Evolutionary conservation across 2,113 vertebrate species (phyloP).

Genomic region (Tympanuchus pallidicinctus): DNA sequence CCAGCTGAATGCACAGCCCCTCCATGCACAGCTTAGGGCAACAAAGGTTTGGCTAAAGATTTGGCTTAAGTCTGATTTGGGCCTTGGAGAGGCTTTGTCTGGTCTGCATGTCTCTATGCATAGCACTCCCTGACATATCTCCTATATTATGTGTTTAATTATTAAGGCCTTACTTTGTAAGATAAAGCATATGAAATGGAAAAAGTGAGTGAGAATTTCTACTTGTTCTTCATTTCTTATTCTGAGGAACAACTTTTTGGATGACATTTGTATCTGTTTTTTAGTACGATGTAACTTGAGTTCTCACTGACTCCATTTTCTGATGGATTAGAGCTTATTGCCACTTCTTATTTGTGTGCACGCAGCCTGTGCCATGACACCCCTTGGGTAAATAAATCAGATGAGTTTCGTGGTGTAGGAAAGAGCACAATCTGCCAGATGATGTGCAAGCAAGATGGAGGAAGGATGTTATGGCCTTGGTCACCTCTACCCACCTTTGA

Average conservation of each 20-base stretch:
- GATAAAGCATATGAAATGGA: not conserved
- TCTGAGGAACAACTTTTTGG: not conserved
- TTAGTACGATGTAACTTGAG: not conserved
- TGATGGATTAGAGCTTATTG: not conserved
- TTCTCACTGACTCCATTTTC: not conserved
- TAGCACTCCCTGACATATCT: not conserved
- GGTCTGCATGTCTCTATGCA: fast-evolving
- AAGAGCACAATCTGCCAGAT: not conserved
- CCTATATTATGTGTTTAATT: not conserved
- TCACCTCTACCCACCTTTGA: conserved; percentile 82
- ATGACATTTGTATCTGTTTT: not conserved
- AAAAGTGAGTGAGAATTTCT: not conserved
- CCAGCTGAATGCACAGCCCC: not conserved
- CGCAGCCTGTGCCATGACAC: not conserved
- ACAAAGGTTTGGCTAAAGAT: not conserved
- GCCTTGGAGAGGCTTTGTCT: not conserved
- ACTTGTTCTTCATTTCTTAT: not conserved
- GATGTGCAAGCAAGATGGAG: not conserved
- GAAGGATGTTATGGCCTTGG: fast-evolving
- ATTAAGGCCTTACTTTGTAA: not conserved
- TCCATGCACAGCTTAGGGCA: not conserved
- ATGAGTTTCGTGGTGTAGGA: fast-evolving
- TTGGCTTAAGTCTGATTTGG: not conserved
- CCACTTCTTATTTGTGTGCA: not conserved
- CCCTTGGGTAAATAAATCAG: not conserved